phyloP scores from a whole-genome alignment of 2,113 vertebrate species.

The Martes martes region DNA sequence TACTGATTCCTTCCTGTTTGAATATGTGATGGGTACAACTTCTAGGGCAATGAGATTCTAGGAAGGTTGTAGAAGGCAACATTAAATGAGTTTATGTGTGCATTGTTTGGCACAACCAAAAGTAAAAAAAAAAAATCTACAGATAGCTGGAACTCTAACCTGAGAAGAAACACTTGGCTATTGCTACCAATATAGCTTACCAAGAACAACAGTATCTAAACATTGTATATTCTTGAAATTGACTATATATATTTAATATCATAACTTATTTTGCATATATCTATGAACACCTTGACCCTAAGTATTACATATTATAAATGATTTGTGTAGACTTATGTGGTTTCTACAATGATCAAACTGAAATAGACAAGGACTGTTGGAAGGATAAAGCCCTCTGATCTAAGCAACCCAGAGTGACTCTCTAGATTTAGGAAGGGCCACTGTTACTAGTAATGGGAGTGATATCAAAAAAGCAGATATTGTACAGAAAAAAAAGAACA shows the following conservation, averaged over 20 bases:
- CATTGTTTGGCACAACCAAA: neutral
- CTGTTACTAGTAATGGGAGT: accelerated
- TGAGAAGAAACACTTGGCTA: neutral
- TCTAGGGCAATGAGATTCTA: neutral
- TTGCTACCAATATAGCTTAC: neutral
- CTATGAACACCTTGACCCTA: neutral
- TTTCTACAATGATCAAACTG: neutral
- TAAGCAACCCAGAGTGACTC: neutral
- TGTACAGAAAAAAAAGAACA: neutral
- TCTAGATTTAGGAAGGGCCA: neutral
- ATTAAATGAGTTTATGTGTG: neutral
- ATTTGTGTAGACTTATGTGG: neutral
- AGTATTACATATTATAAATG: neutral
- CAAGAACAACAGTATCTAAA: neutral
- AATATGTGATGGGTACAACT: neutral
- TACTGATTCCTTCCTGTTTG: neutral
- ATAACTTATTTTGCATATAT: neutral
- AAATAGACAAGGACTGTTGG: neutral
- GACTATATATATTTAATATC: neutral
- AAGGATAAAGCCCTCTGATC: neutral
- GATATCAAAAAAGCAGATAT: neutral
- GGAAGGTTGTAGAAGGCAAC: neutral
- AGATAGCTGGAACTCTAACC: neutral
- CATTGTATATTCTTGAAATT: neutral
- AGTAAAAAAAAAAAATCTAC: neutral